phyloP scores from a whole-genome alignment of 2,797 vertebrate species.

The Margarornis squamiger region DNA sequence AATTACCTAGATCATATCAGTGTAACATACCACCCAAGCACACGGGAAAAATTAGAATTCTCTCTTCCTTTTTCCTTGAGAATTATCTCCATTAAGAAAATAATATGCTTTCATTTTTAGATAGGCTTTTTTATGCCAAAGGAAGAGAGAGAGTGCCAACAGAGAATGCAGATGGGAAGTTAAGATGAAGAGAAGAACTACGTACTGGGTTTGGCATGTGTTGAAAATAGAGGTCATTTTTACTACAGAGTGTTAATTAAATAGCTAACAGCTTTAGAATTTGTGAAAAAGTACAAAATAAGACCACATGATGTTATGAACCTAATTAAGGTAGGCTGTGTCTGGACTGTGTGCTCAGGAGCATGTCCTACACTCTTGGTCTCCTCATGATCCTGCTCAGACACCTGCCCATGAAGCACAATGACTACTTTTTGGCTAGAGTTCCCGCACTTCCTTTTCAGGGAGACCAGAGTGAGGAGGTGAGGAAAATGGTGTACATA shows the following conservation, averaged over 20 bases:
- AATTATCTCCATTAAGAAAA: conserved; percentile 15
- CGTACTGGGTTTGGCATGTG: neutral
- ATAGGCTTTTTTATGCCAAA: neutral
- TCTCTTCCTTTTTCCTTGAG: conserved; percentile 17
- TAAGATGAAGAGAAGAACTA: neutral
- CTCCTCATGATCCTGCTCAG: neutral
- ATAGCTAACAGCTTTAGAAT: conserved; percentile 1
- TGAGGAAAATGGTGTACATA: neutral
- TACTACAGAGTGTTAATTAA: conserved; percentile 18
- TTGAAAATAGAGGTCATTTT: neutral
- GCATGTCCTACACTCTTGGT: neutral
- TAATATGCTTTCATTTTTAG: neutral
- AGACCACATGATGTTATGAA: neutral
- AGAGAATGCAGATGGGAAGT: conserved; percentile 16
- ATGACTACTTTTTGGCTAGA: neutral
- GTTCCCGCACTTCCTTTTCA: neutral
- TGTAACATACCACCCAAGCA: conserved; percentile 17
- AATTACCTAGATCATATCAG: neutral
- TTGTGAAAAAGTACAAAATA: neutral
- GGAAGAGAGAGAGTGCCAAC: neutral
- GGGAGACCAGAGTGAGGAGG: neutral
- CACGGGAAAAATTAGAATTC: neutral
- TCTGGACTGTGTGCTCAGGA: neutral
- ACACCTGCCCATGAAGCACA: neutral
- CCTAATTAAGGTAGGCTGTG: neutral